Evolutionary conservation across 2,888 invertebrate species (phyloP).

Genomic region (Antheraea yamamai): DNA sequence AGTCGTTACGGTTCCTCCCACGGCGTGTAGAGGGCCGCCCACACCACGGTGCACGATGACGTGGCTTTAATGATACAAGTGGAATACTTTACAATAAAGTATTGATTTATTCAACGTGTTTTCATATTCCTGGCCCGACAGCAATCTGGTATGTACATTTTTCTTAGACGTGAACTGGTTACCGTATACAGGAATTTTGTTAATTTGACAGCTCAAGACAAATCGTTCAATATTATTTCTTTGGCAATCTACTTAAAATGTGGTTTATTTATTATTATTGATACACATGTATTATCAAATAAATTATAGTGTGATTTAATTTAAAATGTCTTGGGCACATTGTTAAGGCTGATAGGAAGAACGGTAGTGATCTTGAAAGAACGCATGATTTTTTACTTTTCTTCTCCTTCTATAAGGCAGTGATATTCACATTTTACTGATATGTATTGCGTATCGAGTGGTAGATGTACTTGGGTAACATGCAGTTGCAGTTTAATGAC

Average conservation of each 20-base stretch:
- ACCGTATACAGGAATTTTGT: conserved; percentile 12
- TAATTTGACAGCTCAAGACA: conserved; percentile 5
- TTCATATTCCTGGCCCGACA: conserved; percentile 40
- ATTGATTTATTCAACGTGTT: conserved; percentile 59
- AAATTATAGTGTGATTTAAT: not conserved
- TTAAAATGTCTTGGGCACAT: not conserved
- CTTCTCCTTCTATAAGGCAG: conserved; percentile 21
- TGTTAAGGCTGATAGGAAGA: not conserved
- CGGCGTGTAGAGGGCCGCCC: conserved; percentile 55
- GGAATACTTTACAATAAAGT: conserved; percentile 59
- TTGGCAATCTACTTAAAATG: not conserved
- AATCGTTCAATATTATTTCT: not conserved
- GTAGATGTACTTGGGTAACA: conserved; percentile 66
- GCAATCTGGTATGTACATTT: conserved; percentile 35
- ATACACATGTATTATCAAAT: not conserved
- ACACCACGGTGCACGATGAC: conserved; percentile 53
- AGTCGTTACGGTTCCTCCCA: conserved; percentile 54
- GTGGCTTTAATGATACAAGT: conserved; percentile 54
- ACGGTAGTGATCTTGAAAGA: not conserved
- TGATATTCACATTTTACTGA: conserved; percentile 32
- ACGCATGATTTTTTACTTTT: not conserved
- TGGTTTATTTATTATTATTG: not conserved
- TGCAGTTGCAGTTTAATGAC: conserved; percentile 53
- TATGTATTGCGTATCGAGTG: conserved; percentile 44
- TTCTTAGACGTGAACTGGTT: conserved; percentile 17